Percentiles rank a stretch among this genome's conserved stretches.
phyloP scores from a whole-genome alignment of 2,113 vertebrate genomes.

The Nycticebus coucang region DNA sequence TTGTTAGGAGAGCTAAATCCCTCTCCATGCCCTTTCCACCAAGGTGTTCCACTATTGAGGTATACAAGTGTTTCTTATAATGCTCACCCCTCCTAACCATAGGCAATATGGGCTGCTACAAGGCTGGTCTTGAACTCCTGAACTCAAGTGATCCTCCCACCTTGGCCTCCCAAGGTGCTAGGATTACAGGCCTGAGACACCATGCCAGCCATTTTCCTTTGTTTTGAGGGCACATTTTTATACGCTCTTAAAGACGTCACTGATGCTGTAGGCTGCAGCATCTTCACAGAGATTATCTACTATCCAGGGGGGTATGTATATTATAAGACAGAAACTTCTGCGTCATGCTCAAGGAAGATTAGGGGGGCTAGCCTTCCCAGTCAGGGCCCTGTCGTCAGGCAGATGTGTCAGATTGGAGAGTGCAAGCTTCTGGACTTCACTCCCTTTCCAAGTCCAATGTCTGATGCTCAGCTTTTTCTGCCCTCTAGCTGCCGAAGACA shows the following conservation, averaged over 20 bases:
- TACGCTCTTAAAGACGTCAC: not conserved
- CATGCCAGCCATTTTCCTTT: not conserved
- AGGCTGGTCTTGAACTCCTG: too few relatives aligned
- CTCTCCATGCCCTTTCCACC: too few relatives aligned
- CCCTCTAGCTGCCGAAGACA: not conserved
- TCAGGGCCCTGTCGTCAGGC: not conserved
- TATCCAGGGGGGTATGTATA: accelerated
- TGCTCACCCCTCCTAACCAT: too few relatives aligned
- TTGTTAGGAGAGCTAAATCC: too few relatives aligned
- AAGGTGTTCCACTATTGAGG: too few relatives aligned
- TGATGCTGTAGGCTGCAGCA: not conserved
- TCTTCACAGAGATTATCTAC: not conserved
- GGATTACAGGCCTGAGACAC: too few relatives aligned
- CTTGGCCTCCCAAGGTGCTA: too few relatives aligned
- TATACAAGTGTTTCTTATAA: too few relatives aligned
- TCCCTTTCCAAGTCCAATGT: not conserved
- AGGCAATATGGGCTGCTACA: too few relatives aligned
- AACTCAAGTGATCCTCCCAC: too few relatives aligned
- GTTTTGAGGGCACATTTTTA: not conserved
- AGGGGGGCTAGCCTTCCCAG: not conserved
- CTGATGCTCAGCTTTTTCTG: not conserved
- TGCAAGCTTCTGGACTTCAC: not conserved
- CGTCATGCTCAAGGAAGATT: not conserved
- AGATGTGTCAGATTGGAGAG: not conserved
- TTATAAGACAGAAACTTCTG: not conserved